phyloP scores from a whole-genome alignment of 2,797 vertebrate genomes.

The Muscicapa striata region DNA sequence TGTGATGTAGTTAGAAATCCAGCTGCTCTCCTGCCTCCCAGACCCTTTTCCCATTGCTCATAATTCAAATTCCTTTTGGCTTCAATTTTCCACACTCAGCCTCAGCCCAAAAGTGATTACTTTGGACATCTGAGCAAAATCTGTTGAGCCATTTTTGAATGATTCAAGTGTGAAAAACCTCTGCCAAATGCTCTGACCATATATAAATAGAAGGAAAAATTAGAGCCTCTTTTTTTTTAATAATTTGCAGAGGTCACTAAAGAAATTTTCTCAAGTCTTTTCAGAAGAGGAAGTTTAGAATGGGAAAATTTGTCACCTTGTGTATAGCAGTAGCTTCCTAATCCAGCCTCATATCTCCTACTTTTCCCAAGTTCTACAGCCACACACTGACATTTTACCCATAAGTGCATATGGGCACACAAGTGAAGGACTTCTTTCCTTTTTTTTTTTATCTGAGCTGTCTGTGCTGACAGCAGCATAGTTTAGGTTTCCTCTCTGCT shows the following conservation, averaged over 20 bases:
- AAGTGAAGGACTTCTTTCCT: neutral
- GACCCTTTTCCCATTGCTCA: constrained; percentile 17
- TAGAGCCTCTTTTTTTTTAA: neutral
- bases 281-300: neutral
- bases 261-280: neutral
- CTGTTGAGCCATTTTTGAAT: neutral
- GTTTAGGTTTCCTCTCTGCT: neutral
- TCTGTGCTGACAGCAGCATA: constrained; percentile 3
- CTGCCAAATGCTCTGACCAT: neutral
- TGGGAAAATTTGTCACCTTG: neutral
- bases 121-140: neutral
- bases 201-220: constrained; percentile 9
- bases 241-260: neutral
- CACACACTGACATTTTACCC: neutral
- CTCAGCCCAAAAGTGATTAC: neutral
- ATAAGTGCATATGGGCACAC: neutral
- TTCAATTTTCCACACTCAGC: constrained; percentile 24
- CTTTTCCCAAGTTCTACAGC: neutral
- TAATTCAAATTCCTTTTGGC: constrained; percentile 59
- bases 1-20: constrained; percentile 22
- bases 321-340: neutral
- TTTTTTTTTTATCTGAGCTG: neutral
- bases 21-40: constrained; percentile 11
- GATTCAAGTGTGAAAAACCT: constrained; percentile 5
- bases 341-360: neutral